phyloP scores from a whole-genome alignment of 2,888 invertebrate genomes.

The Hipparchia semele region DNA sequence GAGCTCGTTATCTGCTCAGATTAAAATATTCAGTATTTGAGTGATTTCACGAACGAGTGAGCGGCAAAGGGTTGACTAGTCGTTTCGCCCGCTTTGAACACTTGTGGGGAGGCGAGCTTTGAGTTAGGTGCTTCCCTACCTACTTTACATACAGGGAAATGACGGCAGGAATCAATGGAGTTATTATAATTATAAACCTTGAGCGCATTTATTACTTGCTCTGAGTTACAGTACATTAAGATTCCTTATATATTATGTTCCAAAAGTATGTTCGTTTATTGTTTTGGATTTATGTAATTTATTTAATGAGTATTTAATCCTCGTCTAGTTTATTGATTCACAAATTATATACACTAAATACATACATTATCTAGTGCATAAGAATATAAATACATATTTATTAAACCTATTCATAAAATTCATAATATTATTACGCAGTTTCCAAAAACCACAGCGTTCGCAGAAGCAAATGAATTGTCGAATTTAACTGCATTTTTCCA shows the following conservation, averaged over 20 bases:
- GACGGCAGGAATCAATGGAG: slow-evolving; percentile 49
- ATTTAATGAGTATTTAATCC: too few relatives aligned
- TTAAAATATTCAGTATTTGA: slow-evolving; percentile 84
- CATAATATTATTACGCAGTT: slow-evolving; percentile 16
- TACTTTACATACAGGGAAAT: slow-evolving; percentile 68
- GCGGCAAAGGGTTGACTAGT: slow-evolving; percentile 83
- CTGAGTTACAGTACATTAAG: too few relatives aligned
- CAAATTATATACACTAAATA: too few relatives aligned
- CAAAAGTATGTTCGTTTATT: too few relatives aligned
- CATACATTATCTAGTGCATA: neutral
- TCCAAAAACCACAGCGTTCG: slow-evolving; percentile 62
- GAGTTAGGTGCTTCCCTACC: slow-evolving; percentile 59
- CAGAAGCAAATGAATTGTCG: slow-evolving; percentile 76
- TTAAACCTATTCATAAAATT: neutral
- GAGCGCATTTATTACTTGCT: neutral
- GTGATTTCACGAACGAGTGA: slow-evolving; percentile 83
- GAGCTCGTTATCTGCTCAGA: slow-evolving; percentile 83
- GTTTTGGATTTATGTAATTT: too few relatives aligned
- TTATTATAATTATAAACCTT: slow-evolving; percentile 12
- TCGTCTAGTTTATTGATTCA: too few relatives aligned
- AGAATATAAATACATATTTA: neutral
- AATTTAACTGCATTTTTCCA: slow-evolving; percentile 75
- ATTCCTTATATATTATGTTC: too few relatives aligned
- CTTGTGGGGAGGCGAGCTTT: slow-evolving; percentile 70
- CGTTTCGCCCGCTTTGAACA: slow-evolving; percentile 80